Evolutionary conservation across 2,113 vertebrate species (phyloP).

Genomic region (Zosterops borbonicus): DNA sequence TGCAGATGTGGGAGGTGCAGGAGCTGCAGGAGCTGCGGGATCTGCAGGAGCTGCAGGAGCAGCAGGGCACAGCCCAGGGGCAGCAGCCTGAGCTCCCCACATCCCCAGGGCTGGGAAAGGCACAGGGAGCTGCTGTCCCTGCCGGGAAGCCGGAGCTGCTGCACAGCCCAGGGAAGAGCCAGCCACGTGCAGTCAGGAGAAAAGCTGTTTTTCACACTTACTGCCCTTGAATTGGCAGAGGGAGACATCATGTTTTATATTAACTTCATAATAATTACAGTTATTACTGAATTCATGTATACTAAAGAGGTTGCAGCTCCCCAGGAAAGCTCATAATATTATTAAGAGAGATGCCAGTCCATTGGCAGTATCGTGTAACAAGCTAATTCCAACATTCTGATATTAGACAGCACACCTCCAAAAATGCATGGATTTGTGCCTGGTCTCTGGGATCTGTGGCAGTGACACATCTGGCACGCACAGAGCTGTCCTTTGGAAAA

Average conservation of each 20-base stretch:
- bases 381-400: conserved; percentile 40
- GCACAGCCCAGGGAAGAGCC: not conserved
- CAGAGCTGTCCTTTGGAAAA: rapidly evolving
- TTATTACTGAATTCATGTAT: conserved; percentile 73
- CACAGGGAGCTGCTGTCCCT: not conserved
- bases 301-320: conserved; percentile 67
- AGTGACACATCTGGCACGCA: not conserved
- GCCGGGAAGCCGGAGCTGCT: not conserved
- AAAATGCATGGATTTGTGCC: not conserved
- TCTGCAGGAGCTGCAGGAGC: not conserved
- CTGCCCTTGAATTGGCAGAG: conserved; percentile 67
- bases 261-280: conserved; percentile 78
- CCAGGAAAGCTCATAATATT: conserved; percentile 62
- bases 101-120: rapidly evolving
- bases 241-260: conserved; percentile 74
- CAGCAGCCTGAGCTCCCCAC: rapidly evolving
- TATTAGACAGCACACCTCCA: not conserved
- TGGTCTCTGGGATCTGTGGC: not conserved
- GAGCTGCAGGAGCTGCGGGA: not conserved
- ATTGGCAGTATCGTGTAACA: conserved; percentile 37
- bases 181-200: not conserved
- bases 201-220: conserved; percentile 69
- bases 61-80: rapidly evolving
- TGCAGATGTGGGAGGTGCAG: no score
- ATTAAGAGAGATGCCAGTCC: conserved; percentile 63